Conservation (phyloP, 2,797 vertebrate species). For the Xerus rutilus region DNA sequence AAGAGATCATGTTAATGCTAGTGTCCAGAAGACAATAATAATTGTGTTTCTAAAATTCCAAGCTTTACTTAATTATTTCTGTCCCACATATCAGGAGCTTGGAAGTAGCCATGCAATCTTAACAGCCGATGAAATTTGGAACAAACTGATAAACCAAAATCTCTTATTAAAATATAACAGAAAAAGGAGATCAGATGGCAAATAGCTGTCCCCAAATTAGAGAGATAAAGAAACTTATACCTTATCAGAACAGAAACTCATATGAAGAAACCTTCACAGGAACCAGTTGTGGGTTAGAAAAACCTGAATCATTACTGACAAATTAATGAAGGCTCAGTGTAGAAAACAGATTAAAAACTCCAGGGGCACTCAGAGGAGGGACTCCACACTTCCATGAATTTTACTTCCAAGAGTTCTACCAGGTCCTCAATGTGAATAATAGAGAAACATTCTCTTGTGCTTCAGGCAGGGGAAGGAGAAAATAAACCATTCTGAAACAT, state of each 20-base stretch:
- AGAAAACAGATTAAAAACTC: background rate
- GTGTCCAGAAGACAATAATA: background rate
- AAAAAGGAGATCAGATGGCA: background rate
- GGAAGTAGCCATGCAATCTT: background rate
- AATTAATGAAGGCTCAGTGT: background rate
- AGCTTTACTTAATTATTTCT: background rate
- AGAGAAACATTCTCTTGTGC: background rate
- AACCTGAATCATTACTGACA: background rate
- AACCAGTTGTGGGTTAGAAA: background rate
- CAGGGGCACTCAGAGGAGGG: background rate
- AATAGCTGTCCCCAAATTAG: background rate
- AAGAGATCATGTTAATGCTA: background rate
- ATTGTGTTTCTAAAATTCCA: background rate
- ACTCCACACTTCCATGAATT: background rate
- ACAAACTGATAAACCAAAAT: background rate
- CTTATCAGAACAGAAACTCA: background rate
- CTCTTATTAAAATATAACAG: background rate
- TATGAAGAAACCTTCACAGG: background rate
- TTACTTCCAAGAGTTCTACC: background rate
- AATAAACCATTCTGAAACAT: conserved; percentile 26
- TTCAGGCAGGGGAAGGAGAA: background rate
- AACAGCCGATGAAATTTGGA: conserved; percentile 2
- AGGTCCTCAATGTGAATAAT: background rate
- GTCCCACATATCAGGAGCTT: background rate
- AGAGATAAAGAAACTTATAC: background rate